Conservation (phyloP, 2,113 vertebrate genomes). For the Scytalopus superciliaris region DNA sequence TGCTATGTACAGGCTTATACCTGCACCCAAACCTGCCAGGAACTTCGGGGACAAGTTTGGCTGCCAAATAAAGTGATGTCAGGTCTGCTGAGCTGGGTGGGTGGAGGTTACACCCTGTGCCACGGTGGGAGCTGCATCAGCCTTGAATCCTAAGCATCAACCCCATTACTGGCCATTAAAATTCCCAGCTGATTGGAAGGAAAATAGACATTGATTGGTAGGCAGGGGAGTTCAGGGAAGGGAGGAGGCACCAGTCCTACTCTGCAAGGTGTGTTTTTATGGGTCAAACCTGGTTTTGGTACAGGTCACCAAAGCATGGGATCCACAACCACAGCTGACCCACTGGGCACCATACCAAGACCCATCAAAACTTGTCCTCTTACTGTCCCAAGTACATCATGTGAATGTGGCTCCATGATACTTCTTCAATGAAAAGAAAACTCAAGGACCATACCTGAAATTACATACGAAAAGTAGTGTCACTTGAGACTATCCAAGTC, state of each 20-base stretch:
- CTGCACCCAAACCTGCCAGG: not conserved
- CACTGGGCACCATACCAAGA: rapidly evolving
- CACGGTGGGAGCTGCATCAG: not conserved
- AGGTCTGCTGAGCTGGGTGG: rapidly evolving
- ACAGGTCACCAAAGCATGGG: not conserved
- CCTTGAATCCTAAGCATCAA: not conserved
- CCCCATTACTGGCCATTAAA: not conserved
- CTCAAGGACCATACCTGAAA: not conserved
- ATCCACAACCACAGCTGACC: not conserved
- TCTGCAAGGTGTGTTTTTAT: not conserved
- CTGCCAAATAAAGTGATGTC: not conserved
- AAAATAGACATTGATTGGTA: not conserved
- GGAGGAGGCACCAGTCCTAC: not conserved
- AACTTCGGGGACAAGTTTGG: not conserved
- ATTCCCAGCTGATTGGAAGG: not conserved
- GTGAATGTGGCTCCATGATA: rapidly evolving
- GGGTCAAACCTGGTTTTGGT: not conserved
- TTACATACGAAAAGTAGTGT: not conserved
- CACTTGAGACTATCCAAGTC: not conserved
- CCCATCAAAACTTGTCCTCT: not conserved
- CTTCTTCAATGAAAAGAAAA: not conserved
- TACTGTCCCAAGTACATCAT: rapidly evolving
- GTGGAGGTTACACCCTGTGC: not conserved
- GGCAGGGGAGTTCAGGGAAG: not conserved
- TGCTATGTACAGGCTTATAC: not conserved